phyloP scores from a whole-genome alignment of 2,888 invertebrate species.

The Schizaphis graminum region DNA sequence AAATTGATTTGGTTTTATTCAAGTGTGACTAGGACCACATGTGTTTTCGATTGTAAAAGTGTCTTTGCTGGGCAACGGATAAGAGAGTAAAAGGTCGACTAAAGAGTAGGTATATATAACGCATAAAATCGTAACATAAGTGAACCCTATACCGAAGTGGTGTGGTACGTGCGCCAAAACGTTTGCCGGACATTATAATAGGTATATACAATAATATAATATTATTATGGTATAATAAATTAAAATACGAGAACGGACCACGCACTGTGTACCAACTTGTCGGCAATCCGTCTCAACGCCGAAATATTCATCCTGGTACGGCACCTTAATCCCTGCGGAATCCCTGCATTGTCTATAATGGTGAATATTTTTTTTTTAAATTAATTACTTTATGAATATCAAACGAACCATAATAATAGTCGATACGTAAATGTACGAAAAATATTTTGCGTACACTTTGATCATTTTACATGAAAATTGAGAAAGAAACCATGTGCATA shows the following conservation, averaged over 20 bases:
- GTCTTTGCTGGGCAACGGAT: not conserved
- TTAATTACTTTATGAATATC: not conserved
- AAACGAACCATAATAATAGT: not conserved
- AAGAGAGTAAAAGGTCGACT: not conserved
- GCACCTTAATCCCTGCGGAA: not conserved
- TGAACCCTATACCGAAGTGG: not conserved
- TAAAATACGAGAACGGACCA: not conserved
- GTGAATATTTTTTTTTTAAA: not conserved
- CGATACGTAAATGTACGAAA: not conserved
- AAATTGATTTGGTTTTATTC: not conserved
- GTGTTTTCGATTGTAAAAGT: slow-evolving; percentile 10
- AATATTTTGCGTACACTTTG: not conserved
- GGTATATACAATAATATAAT: not conserved
- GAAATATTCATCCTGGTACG: not conserved
- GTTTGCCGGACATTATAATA: not conserved
- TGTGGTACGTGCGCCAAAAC: not conserved
- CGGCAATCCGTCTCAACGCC: not conserved
- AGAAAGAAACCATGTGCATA: too few relatives aligned
- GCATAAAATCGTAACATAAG: not conserved
- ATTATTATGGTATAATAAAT: not conserved
- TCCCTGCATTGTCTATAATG: not conserved
- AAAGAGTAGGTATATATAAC: not conserved
- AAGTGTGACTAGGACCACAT: slow-evolving; percentile 10
- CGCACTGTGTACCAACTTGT: not conserved
- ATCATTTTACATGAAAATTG: too few relatives aligned